Percentiles rank a stretch among this genome's conserved stretches.
These are phyloP conservation scores for Sclerurus mexicanus DNA, from an alignment of 2,113 vertebrate species.

Conservation along the genomic window DNA sequence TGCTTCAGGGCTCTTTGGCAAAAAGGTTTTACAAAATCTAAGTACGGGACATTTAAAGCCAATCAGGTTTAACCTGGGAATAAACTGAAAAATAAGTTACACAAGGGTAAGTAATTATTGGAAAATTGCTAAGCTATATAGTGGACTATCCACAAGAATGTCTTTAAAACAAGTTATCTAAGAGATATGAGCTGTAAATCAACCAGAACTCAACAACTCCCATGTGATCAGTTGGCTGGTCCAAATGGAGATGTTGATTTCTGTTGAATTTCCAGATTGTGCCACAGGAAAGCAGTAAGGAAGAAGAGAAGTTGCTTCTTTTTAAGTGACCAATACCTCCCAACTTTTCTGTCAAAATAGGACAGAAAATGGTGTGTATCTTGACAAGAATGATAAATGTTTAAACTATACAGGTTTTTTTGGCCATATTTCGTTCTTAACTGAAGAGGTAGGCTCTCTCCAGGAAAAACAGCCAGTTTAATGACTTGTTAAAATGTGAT, in stretches of 20 bases:
- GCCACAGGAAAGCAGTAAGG: neutral
- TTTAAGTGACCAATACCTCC: neutral
- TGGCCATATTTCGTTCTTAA: neutral
- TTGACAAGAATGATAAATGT: neutral
- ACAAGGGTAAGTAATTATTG: neutral
- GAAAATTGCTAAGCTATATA: neutral
- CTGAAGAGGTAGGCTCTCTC: neutral
- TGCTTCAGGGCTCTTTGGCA: neutral
- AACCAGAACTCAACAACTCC: neutral
- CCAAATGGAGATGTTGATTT: neutral
- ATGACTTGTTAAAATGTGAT: neutral
- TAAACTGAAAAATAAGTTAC: neutral
- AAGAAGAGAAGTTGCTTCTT: neutral
- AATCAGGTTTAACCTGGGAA: neutral
- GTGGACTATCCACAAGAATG: neutral
- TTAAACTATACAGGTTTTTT: neutral
- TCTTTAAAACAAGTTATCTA: neutral
- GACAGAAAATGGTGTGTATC: neutral
- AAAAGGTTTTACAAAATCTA: neutral
- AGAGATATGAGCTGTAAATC: neutral
- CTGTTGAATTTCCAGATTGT: neutral
- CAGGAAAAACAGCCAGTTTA: neutral
- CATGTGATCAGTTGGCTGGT: neutral
- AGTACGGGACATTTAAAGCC: neutral
- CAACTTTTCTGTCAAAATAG: neutral